Base-by-base conservation (phyloP, 2,797 vertebrate species). In the Phoxinus dragarum region DNA sequence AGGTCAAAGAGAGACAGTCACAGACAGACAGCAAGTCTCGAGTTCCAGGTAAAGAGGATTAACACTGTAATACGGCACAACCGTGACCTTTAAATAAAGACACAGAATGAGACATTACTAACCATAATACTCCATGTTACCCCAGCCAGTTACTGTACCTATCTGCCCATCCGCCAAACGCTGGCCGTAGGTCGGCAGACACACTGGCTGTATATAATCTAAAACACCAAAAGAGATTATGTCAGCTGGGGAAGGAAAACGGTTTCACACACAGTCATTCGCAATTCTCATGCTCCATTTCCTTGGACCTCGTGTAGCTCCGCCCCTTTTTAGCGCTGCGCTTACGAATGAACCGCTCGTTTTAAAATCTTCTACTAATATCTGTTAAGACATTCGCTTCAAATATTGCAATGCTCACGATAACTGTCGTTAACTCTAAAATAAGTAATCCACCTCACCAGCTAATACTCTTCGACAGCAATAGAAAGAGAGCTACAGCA, bases 141-240 rank as follows among this genome's bases (percentile, higher is more conserved):
- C 97, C 97, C 97, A 98, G 77, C 97, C 97, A 0, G 97, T 98
- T 21, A 97, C 97, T 0, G 96, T 97, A 69, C 97, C 97, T 69
- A 97, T 91, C 88, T 97, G 96, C 77, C 97, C 96, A 0, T 97
- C 96, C 19, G 95, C 93, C 88, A 97, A 91, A 71, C 94, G 93
- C 86, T 98, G 97, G 21, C 96, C 96, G 0, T 96, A 93, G 0
- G 96, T 95, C 9, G 97, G 97, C 86, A 98, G 94, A 84, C 97
- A 98, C 86, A 97, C 91, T 0, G 97, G 97, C 94, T 98, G 97
- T 87, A 98, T 95, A 86, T 96, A 96, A 81, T 98, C 97, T 98
- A 67, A 47, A 67, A 90, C 9, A 78, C 49, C 10, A 49, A 17
- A 40, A 44, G 6, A 80, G 38, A 74, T 49, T 2, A 79, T 40